Conservation (phyloP, 2,113 vertebrate genomes). For the Empidonax traillii region DNA sequence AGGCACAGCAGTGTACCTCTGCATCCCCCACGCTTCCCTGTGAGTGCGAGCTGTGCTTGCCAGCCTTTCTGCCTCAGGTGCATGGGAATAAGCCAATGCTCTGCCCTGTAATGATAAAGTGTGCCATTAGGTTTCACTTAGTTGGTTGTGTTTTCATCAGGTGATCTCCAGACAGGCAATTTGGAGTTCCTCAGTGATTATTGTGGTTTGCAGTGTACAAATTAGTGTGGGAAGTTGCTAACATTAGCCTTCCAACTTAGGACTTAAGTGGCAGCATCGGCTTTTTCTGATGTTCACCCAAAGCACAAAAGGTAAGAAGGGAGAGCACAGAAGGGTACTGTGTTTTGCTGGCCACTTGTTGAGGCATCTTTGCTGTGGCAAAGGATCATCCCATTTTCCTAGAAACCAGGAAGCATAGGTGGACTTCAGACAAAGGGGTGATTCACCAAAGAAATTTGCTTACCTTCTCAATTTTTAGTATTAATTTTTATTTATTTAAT, state of each 20-base stretch:
- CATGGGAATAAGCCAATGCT: neutral
- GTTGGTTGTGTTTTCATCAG: slow-evolving; percentile 1
- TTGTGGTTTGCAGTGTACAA: slow-evolving; percentile 29
- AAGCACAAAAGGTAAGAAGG: fast-evolving
- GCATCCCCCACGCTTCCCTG: fast-evolving
- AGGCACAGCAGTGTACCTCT: fast-evolving
- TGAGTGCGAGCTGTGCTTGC: fast-evolving
- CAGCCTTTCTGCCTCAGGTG: neutral
- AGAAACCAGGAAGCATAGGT: neutral
- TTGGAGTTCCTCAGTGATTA: neutral
- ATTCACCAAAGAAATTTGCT: neutral
- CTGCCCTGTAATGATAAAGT: neutral
- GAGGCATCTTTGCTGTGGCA: fast-evolving
- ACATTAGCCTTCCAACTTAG: neutral
- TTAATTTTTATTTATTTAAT: neutral
- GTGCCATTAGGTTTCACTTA: neutral
- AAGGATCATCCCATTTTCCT: neutral
- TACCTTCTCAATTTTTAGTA: neutral
- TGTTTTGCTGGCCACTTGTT: fast-evolving
- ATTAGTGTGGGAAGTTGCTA: slow-evolving; percentile 14
- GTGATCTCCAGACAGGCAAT: slow-evolving; percentile 1
- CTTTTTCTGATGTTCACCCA: fast-evolving
- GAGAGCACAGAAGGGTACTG: neutral
- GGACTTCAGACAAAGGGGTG: fast-evolving
- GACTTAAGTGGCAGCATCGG: neutral